Base-by-base conservation (phyloP, 2,113 vertebrate genomes). In the Thymallus thymallus region DNA sequence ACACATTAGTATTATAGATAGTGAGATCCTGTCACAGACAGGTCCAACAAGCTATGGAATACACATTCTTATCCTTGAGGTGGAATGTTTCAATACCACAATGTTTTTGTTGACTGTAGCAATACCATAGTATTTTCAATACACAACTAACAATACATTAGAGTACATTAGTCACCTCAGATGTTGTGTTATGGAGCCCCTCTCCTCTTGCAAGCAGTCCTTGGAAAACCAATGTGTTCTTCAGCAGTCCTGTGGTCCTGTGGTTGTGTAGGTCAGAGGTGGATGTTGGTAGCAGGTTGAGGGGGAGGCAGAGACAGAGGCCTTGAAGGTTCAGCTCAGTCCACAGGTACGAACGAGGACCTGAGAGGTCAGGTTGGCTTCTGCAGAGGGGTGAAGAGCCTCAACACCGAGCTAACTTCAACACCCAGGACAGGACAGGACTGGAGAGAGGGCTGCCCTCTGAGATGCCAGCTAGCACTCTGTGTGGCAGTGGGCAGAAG, bases 401-500 rank as follows among this genome's bases (percentile, higher is more conserved):
- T 79, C 23, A 22, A 82, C 84, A 80, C 70, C 86, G 82, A 76
- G n/a, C n/a, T n/a, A n/a, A n/a, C n/a, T n/a, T 79, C 23, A 22
- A 82, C 84, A 80, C 70, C 86, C 82, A 76, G 81, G 73, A 86
- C 85, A 76, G 81, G 73, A 85, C 85, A 76, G 84, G 56, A 85
- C 79, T 88, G 86, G 80, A 85, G 81, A 90, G 78, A 83, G 81
- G 83, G 88, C 66, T 88, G 85, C 89, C 86, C 86, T 87, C 82
- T 5, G 76, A 79, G 87, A 89, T 90, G 88, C 88, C 88, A 88
- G 87, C 88, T 88, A 88, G 87, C 77, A 18, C 64, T 88, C 87
- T 91, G 87, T 87, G 90, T 70, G 84, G 82, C 87, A 75, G 92
- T 93, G 92, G 92, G 92, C 88, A 90, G 90, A 90, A 88, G 89